Percentiles rank a stretch among this genome's conserved stretches.
phyloP scores from a whole-genome alignment of 2,888 invertebrate species.

The Melikaiella ostensackeni region DNA sequence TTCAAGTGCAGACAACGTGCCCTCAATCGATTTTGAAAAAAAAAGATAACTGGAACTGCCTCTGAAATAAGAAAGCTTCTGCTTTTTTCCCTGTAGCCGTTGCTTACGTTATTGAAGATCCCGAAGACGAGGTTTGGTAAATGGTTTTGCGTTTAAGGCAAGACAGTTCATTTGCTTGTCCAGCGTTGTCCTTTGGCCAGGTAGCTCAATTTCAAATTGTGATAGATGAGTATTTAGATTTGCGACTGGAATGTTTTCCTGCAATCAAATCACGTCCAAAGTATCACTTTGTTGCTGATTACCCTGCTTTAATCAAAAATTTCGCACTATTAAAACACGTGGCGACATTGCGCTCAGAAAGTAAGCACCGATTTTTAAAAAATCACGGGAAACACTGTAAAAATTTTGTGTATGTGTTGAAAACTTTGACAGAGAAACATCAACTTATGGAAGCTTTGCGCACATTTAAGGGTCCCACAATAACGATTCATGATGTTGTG shows the following conservation, averaged over 20 bases:
- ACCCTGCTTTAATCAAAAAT: not conserved
- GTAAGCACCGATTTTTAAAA: constrained; percentile 57
- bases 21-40: not conserved
- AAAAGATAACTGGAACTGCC: constrained; percentile 39
- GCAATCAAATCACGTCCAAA: constrained; percentile 15
- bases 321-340: constrained; percentile 15
- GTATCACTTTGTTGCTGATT: not conserved
- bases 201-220: not conserved
- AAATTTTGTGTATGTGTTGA: constrained; percentile 53
- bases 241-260: constrained; percentile 38
- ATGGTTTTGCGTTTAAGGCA: constrained; percentile 43
- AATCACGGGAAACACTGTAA: constrained; percentile 35
- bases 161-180: constrained; percentile 3
- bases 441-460: constrained; percentile 3
- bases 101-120: constrained; percentile 27
- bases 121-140: constrained; percentile 39
- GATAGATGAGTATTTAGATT: constrained; percentile 23
- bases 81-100: constrained; percentile 40
- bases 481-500: not conserved
- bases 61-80: constrained; percentile 35
- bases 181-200: constrained; percentile 25
- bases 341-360: constrained; percentile 41
- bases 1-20: not conserved
- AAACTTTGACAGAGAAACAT: not conserved
- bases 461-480: not conserved